Base-by-base conservation (phyloP, 2,797 vertebrate species). In the Rhynchotus rufescens region DNA sequence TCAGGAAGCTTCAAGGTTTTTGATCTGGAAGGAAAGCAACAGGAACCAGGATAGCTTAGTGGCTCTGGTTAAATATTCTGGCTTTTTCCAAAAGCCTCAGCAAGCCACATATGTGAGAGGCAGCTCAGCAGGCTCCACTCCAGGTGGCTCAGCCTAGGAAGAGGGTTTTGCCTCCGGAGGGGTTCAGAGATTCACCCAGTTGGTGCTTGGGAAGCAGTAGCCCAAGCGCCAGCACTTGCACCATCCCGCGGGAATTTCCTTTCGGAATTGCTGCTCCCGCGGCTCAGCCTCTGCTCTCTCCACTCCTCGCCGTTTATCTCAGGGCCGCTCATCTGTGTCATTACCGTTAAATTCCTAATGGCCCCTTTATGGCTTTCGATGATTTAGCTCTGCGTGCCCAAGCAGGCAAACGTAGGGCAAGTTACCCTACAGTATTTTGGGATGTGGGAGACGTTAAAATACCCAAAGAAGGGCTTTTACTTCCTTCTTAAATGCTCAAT, bases 21-120 rank as follows among this genome's bases (percentile, higher is more conserved):
- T 66, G 38, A 11, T 51, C 21, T 21, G 59, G 54, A 38, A 47
- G 62, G 74, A 77, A 49, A 40, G 5, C 32, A 75, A 82, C 25
- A 71, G 54, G 77, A 74, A 30, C 16, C 6, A 42, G 6, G 60
- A 34, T 3, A 5, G 19, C 6, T 44, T 1, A 6, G 15, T 7
- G 38, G 3, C 0, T 38, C 77, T 62, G 30, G 32, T 78, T 38
- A 60, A 52, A 61, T 23, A 38, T 0, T 4, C 0, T 6, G 4
- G 34, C 1, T 61, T 61, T 49, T 57, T 15, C 20, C 20, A 11
- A 65, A 57, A 84, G 51, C 47, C 65, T 80, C 52, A 15, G 51
- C 69, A 73, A 1, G 13, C 44, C 65, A 54, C 8, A 12, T 2
- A 12, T 12, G 13, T 7, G 15, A 56, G 34, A 36, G 32, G 23